Conservation (phyloP, 2,888 invertebrate species). For the Portevinia maculata region DNA sequence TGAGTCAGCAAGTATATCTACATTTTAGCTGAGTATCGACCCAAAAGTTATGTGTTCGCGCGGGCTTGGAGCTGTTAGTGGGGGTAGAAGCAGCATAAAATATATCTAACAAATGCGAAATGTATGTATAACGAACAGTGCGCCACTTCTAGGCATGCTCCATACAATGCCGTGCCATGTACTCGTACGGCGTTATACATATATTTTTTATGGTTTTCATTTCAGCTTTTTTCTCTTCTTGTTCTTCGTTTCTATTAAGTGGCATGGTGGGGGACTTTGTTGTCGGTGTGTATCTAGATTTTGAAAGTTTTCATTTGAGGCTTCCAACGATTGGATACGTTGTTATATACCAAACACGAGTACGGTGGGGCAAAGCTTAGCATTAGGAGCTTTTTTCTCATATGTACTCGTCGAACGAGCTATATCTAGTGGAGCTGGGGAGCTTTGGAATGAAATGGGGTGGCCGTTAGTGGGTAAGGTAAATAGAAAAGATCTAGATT, state of each 20-base stretch:
- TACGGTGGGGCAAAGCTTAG: conserved; percentile 67
- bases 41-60: conserved; percentile 44
- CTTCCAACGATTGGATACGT: conserved; percentile 46
- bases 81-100: conserved; percentile 53
- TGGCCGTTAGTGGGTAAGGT: conserved; percentile 69
- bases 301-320: conserved; percentile 62
- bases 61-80: conserved; percentile 1
- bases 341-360: conserved; percentile 43
- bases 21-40: conserved; percentile 73
- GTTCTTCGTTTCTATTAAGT: conserved; percentile 67
- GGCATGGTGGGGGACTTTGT: conserved; percentile 65
- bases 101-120: conserved; percentile 72
- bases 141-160: conserved; percentile 74
- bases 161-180: conserved; percentile 64
- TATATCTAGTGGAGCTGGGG: conserved; percentile 42
- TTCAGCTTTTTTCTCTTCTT: conserved; percentile 33
- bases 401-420: conserved; percentile 35
- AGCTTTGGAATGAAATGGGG: conserved; percentile 50
- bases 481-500: conserved; percentile 61
- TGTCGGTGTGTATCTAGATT: conserved; percentile 64
- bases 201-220: conserved; percentile 28
- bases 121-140: conserved; percentile 69
- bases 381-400: conserved; percentile 27
- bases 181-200: conserved; percentile 9
- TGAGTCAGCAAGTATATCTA: conserved; percentile 60